phyloP scores from a whole-genome alignment of 2,888 invertebrate genomes.

The Archaeoteleia sp. region DNA sequence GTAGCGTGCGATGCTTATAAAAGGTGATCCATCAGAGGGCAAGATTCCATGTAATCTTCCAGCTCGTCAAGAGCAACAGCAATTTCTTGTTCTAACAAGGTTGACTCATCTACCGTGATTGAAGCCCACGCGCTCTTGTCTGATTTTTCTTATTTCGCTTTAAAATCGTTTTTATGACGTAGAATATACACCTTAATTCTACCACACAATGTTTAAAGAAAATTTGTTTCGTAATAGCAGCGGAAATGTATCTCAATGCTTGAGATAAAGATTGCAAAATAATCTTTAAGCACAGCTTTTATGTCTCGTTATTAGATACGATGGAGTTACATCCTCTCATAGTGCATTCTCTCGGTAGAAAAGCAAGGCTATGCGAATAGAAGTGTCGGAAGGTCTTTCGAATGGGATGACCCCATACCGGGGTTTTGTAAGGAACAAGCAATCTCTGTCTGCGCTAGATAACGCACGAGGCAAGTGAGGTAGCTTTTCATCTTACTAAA shows the following conservation, averaged over 20 bases:
- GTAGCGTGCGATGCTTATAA: slow-evolving; percentile 16
- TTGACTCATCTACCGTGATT: slow-evolving; percentile 39
- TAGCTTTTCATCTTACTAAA: slow-evolving; percentile 70
- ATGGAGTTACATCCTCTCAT: slow-evolving; percentile 1
- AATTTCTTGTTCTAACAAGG: slow-evolving; percentile 43
- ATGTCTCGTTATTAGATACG: slow-evolving; percentile 8
- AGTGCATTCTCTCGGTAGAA: slow-evolving; percentile 12
- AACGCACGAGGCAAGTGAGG: slow-evolving; percentile 58
- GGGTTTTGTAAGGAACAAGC: slow-evolving; percentile 65
- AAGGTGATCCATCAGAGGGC: slow-evolving; percentile 31
- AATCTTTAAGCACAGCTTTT: too few relatives aligned
- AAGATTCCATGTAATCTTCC: slow-evolving; percentile 32
- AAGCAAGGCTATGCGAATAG: slow-evolving; percentile 17
- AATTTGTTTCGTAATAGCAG: too few relatives aligned
- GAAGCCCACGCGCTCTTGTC: slow-evolving; percentile 31
- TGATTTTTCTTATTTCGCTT: slow-evolving; percentile 24
- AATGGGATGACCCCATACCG: slow-evolving; percentile 59
- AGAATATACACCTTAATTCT: slow-evolving; percentile 12
- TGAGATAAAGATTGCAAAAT: slow-evolving; percentile 11
- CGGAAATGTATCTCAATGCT: too few relatives aligned
- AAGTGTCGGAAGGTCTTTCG: slow-evolving; percentile 63
- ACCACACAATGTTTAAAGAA: too few relatives aligned
- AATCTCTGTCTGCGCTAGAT: slow-evolving; percentile 70
- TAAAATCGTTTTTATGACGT: slow-evolving; percentile 8
- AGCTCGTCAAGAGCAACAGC: slow-evolving; percentile 27